Evolutionary conservation across 1,140 invertebrate genomes (phyloP).

Genomic region (Meloidogyne floridensis): DNA sequence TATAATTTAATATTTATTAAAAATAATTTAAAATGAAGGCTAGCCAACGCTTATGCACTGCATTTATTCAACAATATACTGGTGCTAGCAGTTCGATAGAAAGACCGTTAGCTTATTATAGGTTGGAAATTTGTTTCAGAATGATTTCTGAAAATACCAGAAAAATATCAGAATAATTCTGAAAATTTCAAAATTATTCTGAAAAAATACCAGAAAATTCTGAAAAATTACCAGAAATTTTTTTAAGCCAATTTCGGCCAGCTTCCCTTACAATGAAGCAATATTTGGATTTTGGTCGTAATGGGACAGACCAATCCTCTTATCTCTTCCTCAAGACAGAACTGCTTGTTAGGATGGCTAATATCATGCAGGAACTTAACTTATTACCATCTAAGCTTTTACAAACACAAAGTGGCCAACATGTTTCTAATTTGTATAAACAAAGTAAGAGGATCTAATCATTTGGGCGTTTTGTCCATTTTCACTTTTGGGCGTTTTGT

Average conservation of each 20-base stretch:
- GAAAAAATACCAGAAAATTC: neutral
- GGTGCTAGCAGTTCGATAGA: constrained; percentile 25
- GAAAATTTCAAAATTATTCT: neutral
- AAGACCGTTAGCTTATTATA: constrained; percentile 25
- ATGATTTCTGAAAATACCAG: neutral
- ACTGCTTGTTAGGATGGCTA: constrained; percentile 60
- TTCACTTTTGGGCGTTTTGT: neutral
- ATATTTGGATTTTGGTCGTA: constrained; percentile 67
- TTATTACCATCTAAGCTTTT: constrained; percentile 58
- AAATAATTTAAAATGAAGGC: neutral
- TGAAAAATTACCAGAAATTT: neutral
- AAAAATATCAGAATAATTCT: neutral
- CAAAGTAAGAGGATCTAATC: constrained; percentile 41
- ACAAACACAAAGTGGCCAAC: constrained; percentile 52
- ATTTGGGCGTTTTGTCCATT: too few relatives aligned
- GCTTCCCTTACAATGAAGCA: constrained; percentile 67
- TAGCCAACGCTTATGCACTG: neutral
- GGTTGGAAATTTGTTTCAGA: neutral
- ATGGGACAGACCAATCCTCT: constrained; percentile 57
- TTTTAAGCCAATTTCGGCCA: constrained; percentile 67
- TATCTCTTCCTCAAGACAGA: constrained; percentile 61
- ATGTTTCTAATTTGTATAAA: constrained; percentile 59
- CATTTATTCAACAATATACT: neutral
- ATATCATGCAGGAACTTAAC: constrained; percentile 64
- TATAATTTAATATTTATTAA: too few relatives aligned